A percentile compares a stretch with the other conserved stretches of the same genome.
Evolutionary conservation across 1,140 invertebrate species (phyloP).

Genomic region (Bemisia tabaci): DNA sequence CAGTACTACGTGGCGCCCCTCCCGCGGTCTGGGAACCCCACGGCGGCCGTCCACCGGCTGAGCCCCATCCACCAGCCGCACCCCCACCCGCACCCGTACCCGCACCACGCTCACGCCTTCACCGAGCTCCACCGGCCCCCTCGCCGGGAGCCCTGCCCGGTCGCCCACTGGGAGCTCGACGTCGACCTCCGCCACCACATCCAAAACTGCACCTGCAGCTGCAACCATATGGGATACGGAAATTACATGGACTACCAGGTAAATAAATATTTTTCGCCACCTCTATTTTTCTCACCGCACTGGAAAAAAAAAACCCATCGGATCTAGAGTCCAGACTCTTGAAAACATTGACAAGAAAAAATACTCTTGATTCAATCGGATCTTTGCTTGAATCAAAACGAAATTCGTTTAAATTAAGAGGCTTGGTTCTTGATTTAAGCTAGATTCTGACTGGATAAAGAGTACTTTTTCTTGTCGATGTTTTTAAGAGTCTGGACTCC

Average conservation of each 20-base stretch:
- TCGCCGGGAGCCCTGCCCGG: neutral
- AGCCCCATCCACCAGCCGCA: neutral
- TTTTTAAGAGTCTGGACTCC: no score
- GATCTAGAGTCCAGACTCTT: no score
- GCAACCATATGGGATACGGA: constrained; percentile 82
- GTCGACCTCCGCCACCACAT: constrained; percentile 70
- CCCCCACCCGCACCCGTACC: neutral
- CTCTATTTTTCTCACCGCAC: no score
- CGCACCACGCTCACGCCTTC: neutral
- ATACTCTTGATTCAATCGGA: no score
- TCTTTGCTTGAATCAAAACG: no score
- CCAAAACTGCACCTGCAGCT: constrained; percentile 70
- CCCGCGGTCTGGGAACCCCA: neutral
- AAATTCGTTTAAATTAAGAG: no score
- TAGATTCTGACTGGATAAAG: no score
- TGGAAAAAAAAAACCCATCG: no score
- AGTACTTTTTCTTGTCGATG: no score
- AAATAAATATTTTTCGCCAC: constrained; percentile 22
- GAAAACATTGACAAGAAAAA: no score
- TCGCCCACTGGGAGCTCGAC: constrained; percentile 41
- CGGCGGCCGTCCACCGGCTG: neutral
- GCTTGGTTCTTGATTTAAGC: no score
- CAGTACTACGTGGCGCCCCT: neutral
- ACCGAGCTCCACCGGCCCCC: neutral
- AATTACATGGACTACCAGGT: constrained; percentile 84